Conservation (phyloP, 2,888 invertebrate species). For the Melanophora roralis region DNA sequence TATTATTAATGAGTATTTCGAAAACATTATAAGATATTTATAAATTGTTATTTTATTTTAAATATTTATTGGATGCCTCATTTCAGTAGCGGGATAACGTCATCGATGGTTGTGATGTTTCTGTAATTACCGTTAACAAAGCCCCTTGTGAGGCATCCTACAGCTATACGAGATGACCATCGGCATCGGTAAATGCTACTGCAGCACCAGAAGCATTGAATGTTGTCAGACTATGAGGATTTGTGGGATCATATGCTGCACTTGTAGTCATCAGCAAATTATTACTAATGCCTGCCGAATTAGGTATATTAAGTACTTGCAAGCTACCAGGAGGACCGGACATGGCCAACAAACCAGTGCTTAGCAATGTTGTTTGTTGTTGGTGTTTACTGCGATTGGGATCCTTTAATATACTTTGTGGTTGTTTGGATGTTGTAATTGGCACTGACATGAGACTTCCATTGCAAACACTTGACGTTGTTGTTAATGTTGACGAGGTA, state of each 20-base stretch:
- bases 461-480: conserved; percentile 74
- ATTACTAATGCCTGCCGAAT: conserved; percentile 76
- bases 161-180: conserved; percentile 77
- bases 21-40: conserved; percentile 30
- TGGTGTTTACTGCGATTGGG: conserved; percentile 80
- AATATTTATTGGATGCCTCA: conserved; percentile 43
- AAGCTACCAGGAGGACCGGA: conserved; percentile 72
- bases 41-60: conserved; percentile 3
- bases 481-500: conserved; percentile 73
- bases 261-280: conserved; percentile 72
- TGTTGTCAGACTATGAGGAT: conserved; percentile 73
- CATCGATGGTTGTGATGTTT: conserved; percentile 37
- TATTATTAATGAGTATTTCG: conserved; percentile 33
- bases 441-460: conserved; percentile 73
- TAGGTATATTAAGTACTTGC: conserved; percentile 81
- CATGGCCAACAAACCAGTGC: conserved; percentile 69
- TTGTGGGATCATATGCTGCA: conserved; percentile 74
- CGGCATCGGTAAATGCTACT: conserved; percentile 77
- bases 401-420: conserved; percentile 82
- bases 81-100: conserved; percentile 68
- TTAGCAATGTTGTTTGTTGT: conserved; percentile 78
- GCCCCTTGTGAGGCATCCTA: conserved; percentile 68
- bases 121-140: conserved; percentile 49
- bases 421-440: conserved; percentile 78
- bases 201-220: conserved; percentile 72